Base-by-base conservation (phyloP, 2,113 vertebrate species). In the Regulus satrapa region DNA sequence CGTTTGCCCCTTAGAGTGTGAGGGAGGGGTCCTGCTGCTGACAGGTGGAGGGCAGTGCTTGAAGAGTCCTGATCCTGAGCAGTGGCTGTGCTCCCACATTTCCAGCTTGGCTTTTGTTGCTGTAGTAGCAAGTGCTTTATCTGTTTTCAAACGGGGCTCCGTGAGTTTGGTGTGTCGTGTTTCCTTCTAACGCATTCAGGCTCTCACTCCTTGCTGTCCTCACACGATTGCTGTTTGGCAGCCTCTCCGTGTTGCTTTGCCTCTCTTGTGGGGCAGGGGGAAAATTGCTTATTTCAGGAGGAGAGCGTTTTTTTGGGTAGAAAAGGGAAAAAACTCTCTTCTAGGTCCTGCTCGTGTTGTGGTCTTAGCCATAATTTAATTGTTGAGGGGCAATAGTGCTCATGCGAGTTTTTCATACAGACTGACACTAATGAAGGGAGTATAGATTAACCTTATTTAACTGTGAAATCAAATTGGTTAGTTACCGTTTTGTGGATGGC, bases 281-380 rank as follows among this genome's bases (percentile, higher is more conserved):
- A 64, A 61, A 48, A 71, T 38, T n/a, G 32, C 13, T 68, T 66
- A 8, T 85, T 77, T n/a, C 69, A 69, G 18, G n/a, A 81, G 25
- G 36, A 75, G 13, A 36, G 24, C 1, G 2, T 8, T 73, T 82
- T 29, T 32, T 26, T 28, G 1, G 14, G 82, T 86, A 38, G 79
- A 28, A 79, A 43, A 72, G 67, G 56, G 34, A 34, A 62, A 48
- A 36, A 71, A 9, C 14, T 34, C 1, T 75, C 31, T 69, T 52
- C 24, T 31, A 13, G 25, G 40, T 74, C 9, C 20, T 69, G 40
- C 67, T 72, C 2, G 0, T 54, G 20, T 68, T 15, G 0, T 52
- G 25, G 36, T 64, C 41, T 69, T 61, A 56, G 76, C 41, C 17
- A 2, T 71, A 45, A 45, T 34, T 61, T 61, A 52, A 10, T 51